phyloP scores from a whole-genome alignment of 2,797 vertebrate species.

The Ctenopoma kingsleyae region DNA sequence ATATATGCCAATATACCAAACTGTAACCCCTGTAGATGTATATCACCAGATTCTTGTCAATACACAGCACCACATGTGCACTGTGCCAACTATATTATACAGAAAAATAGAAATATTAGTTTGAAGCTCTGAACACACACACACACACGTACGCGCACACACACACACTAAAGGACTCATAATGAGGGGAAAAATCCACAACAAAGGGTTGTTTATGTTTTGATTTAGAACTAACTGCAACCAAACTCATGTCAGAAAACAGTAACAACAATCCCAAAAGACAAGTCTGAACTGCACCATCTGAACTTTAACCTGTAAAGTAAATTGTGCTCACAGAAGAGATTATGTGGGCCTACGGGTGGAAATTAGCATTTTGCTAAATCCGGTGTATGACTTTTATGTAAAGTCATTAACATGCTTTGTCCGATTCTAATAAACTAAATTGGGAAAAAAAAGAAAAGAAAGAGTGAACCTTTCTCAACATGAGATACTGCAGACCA shows the following conservation, averaged over 20 bases:
- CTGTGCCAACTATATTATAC: not conserved
- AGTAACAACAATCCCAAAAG: conserved; percentile 13
- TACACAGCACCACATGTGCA: not conserved
- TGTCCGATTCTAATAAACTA: no score
- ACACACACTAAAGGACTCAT: not conserved
- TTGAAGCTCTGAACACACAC: not conserved
- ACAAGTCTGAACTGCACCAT: no score
- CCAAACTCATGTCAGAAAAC: not conserved
- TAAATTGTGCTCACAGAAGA: conserved; percentile 3
- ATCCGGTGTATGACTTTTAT: no score
- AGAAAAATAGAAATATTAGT: not conserved
- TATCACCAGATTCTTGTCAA: no score
- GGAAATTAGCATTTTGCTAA: no score
- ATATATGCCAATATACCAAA: no score
- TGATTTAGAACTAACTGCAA: not conserved
- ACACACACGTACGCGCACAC: not conserved
- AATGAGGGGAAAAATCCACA: not conserved
- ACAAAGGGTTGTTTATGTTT: not conserved
- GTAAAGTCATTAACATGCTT: no score
- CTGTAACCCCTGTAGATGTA: no score
- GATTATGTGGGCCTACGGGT: no score
- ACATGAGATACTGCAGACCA: conserved; percentile 16
- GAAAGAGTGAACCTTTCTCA: no score
- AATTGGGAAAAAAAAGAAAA: no score
- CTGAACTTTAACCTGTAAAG: conserved; percentile 28